A percentile compares a stretch with the other conserved stretches of the same genome.
These are phyloP conservation scores for Hirtodrosophila trivittata DNA, from an alignment of 2,888 invertebrate genomes.

Conservation along the genomic window DNA sequence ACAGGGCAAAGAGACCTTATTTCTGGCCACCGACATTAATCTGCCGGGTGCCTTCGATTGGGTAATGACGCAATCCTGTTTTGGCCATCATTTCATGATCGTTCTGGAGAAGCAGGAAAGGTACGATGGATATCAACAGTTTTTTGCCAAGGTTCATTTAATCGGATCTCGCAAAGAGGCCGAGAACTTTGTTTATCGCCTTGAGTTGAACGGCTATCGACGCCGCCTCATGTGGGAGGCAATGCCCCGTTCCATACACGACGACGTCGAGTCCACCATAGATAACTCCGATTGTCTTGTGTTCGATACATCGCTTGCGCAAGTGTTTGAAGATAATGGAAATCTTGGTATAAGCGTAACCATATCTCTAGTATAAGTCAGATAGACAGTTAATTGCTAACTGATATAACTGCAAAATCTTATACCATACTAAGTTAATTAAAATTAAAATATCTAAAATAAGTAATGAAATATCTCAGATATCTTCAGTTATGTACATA, in stretches of 20 bases:
- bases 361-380: conserved; percentile 92
- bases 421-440: too few species aligned
- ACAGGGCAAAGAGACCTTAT: conserved; percentile 99
- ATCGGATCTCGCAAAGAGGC: conserved; percentile 99
- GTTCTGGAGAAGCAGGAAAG: conserved; percentile 99
- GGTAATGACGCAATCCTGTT: conserved; percentile 99
- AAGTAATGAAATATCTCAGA: too few species aligned
- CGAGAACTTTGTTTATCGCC: conserved; percentile 98
- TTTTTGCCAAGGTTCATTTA: conserved; percentile 99
- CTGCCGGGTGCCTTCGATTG: conserved; percentile 99
- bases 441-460: too few species aligned
- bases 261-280: conserved; percentile 98
- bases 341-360: conserved; percentile 99
- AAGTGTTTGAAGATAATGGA: conserved; percentile 99
- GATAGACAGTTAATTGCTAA: neutral
- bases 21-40: conserved; percentile 99
- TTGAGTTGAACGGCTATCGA: conserved; percentile 98
- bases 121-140: conserved; percentile 97
- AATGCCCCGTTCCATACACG: conserved; percentile 98
- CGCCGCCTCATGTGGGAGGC: conserved; percentile 99
- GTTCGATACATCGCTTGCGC: conserved; percentile 99
- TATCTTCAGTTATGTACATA: too few species aligned
- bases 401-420: too few species aligned
- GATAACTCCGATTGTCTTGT: conserved; percentile 99
- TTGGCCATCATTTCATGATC: conserved; percentile 99